Evolutionary conservation across 2,888 invertebrate species (phyloP).

Genomic region (Xanthia togata): DNA sequence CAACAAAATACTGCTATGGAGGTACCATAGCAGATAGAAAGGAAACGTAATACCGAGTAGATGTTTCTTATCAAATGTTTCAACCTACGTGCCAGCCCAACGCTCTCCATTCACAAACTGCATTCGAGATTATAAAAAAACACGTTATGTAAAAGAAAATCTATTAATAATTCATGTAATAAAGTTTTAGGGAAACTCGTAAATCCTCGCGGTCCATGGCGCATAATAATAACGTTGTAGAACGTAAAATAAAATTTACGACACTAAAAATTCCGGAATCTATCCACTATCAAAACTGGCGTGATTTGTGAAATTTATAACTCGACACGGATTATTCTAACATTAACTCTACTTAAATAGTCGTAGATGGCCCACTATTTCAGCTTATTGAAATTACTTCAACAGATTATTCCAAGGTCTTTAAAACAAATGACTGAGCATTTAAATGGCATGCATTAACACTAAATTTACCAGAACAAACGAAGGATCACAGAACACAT

Average conservation of each 20-base stretch:
- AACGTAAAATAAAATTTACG: constrained; percentile 85
- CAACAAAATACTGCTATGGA: neutral
- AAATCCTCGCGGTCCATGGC: constrained; percentile 79
- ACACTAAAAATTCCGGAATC: constrained; percentile 76
- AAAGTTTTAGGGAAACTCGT: constrained; percentile 82
- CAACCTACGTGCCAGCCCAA: constrained; percentile 28
- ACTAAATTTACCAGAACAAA: constrained; percentile 41
- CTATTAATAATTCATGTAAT: constrained; percentile 70
- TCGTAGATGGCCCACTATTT: constrained; percentile 46
- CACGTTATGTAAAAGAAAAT: constrained; percentile 55
- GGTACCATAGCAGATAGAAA: neutral
- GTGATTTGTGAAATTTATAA: constrained; percentile 75
- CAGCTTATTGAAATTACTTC: constrained; percentile 47
- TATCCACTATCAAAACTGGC: constrained; percentile 75
- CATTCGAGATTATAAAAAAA: constrained; percentile 51
- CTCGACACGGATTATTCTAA: constrained; percentile 51
- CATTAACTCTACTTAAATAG: constrained; percentile 58
- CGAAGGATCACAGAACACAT: constrained; percentile 42
- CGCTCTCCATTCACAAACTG: constrained; percentile 51
- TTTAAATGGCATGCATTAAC: constrained; percentile 52
- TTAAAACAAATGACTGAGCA: constrained; percentile 37
- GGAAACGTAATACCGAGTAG: constrained; percentile 3
- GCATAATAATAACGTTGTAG: constrained; percentile 80
- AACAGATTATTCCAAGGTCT: constrained; percentile 46
- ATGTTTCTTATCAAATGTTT: constrained; percentile 17